phyloP scores from a whole-genome alignment of 1,140 invertebrate genomes.

The Fragariocoptes setiger region DNA sequence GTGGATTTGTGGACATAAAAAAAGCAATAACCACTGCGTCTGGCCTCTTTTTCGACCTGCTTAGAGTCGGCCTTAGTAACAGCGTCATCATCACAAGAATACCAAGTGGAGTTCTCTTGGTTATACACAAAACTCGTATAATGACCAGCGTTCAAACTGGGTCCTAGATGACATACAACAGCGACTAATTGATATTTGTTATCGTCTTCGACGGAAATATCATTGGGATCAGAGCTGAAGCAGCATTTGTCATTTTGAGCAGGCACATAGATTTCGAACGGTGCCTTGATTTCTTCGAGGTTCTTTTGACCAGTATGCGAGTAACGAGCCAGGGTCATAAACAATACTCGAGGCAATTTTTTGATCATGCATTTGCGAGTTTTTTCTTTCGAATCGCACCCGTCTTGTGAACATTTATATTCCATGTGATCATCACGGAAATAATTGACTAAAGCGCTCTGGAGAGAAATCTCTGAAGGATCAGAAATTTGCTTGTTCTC shows the following conservation, averaged over 20 bases:
- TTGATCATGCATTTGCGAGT: neutral
- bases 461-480: neutral
- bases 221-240: neutral
- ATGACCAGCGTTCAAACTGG: constrained; percentile 2
- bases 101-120: constrained; percentile 1
- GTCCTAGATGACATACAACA: constrained; percentile 5
- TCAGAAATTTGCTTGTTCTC: neutral
- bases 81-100: constrained; percentile 3
- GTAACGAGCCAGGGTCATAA: constrained; percentile 1
- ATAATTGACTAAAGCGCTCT: neutral
- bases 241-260: neutral
- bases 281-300: neutral
- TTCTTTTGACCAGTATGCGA: neutral
- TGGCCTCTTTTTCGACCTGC: neutral
- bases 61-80: neutral
- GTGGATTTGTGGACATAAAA: constrained; percentile 8
- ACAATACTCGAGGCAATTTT: constrained; percentile 4
- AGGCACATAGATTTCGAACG: constrained; percentile 1
- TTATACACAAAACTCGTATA: constrained; percentile 5
- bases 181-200: constrained; percentile 6
- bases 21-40: constrained; percentile 1
- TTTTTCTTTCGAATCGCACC: neutral
- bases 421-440: neutral
- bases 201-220: neutral
- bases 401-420: neutral